phyloP scores from a whole-genome alignment of 2,888 invertebrate species.

The Bellardia pandia region DNA sequence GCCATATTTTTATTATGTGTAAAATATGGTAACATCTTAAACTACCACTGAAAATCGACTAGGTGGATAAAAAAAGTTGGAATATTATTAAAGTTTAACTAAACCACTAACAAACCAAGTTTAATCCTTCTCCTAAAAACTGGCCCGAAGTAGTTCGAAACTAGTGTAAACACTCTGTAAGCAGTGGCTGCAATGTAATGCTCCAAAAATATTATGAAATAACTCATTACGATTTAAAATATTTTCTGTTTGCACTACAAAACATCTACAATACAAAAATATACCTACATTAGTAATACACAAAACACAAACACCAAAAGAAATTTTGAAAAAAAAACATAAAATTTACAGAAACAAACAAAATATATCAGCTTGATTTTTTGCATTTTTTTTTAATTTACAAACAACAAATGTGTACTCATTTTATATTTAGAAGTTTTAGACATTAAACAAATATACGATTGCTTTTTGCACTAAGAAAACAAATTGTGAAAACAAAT shows the following conservation, averaged over 20 bases:
- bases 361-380: slow-evolving; percentile 6
- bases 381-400: slow-evolving; percentile 37
- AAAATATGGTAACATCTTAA: too few species aligned
- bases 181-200: neutral
- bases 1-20: too few species aligned
- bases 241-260: slow-evolving; percentile 16
- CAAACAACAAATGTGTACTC: slow-evolving; percentile 64
- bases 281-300: neutral
- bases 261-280: neutral
- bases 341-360: neutral
- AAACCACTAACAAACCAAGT: too few species aligned
- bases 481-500: neutral
- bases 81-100: too few species aligned
- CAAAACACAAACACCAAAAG: neutral
- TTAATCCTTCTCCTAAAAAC: too few species aligned
- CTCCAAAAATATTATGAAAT: slow-evolving; percentile 24
- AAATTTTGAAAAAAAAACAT: neutral
- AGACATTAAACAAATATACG: slow-evolving; percentile 15
- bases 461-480: slow-evolving; percentile 27
- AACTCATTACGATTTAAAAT: slow-evolving; percentile 28
- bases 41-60: too few species aligned
- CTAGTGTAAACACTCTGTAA: neutral
- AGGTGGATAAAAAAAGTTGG: too few species aligned
- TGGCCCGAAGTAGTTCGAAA: neutral
- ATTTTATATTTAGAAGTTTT: slow-evolving; percentile 63